Evolutionary conservation across 2,888 invertebrate species (phyloP).

Genomic region (Chalcosyrphus nemorum): DNA sequence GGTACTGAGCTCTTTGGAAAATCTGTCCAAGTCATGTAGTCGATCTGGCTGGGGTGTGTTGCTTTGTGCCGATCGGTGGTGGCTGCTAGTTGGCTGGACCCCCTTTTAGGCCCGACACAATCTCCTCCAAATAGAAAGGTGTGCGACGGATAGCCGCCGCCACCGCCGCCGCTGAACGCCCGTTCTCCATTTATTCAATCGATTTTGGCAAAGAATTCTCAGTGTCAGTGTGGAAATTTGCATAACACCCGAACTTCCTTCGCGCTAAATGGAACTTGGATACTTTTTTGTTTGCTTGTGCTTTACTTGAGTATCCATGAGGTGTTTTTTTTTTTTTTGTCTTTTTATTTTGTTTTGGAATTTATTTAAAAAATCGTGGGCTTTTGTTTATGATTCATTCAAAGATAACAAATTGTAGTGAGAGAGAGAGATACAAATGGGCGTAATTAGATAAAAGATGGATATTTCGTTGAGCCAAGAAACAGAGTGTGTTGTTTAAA

Average conservation of each 20-base stretch:
- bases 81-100: slow-evolving; percentile 21
- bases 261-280: not conserved
- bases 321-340: not conserved
- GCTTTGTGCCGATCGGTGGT: slow-evolving; percentile 6
- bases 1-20: slow-evolving; percentile 46
- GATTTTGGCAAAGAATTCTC: slow-evolving; percentile 43
- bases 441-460: slow-evolving; percentile 16
- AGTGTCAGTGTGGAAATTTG: slow-evolving; percentile 59
- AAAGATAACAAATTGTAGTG: not conserved
- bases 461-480: not conserved
- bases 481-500: not conserved
- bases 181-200: slow-evolving; percentile 2
- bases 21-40: slow-evolving; percentile 27
- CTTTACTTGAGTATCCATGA: slow-evolving; percentile 8
- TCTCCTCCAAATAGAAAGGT: slow-evolving; percentile 44
- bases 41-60: slow-evolving; percentile 28
- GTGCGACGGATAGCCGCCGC: not conserved
- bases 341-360: slow-evolving; percentile 1
- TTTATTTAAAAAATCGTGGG: slow-evolving; percentile 3
- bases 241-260: slow-evolving; percentile 54
- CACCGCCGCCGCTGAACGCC: not conserved
- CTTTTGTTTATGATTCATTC: slow-evolving; percentile 4
- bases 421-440: not conserved
- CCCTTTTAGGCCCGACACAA: slow-evolving; percentile 10
- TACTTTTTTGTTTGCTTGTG: not conserved